Evolutionary conservation across 2,888 invertebrate species (phyloP).

Genomic region (Chaetoderma sp.): DNA sequence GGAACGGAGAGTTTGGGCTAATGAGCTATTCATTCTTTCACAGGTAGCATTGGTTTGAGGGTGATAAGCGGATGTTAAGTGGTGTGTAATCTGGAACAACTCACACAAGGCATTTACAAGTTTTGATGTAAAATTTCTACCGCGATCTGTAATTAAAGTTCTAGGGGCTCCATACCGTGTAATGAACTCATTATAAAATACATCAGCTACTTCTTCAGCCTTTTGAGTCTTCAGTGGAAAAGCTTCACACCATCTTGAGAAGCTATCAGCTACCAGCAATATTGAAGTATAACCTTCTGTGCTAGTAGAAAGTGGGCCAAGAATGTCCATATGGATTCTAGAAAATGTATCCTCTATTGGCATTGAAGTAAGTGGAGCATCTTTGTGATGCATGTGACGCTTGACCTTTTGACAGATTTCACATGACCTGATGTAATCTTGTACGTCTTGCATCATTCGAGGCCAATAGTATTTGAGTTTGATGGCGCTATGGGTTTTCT

Average conservation of each 20-base stretch:
- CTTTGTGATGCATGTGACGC: background rate
- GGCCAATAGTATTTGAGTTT: slow-evolving; percentile 8
- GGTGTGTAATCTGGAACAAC: background rate
- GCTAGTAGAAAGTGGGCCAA: background rate
- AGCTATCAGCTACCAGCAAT: background rate
- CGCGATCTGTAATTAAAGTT: background rate
- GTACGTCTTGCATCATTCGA: background rate
- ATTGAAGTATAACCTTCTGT: background rate
- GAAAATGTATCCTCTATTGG: background rate
- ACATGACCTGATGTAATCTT: slow-evolving; percentile 3
- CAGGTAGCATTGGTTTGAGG: slow-evolving; percentile 3
- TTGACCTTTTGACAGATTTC: slow-evolving; percentile 6
- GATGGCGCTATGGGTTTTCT: slow-evolving; percentile 4
- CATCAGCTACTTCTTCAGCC: background rate
- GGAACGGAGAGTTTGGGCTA: background rate
- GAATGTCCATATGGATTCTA: background rate
- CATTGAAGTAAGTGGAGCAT: slow-evolving; percentile 1
- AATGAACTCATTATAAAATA: background rate
- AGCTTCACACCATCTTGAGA: background rate
- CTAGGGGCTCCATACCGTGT: background rate
- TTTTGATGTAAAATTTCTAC: background rate
- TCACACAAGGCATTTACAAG: background rate
- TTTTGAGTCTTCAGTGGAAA: slow-evolving; percentile 2
- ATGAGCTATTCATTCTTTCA: background rate
- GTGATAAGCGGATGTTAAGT: background rate